Percentiles rank a stretch among this genome's conserved stretches.
Conservation (phyloP, 2,888 invertebrate genomes). For the Leucania comma region DNA sequence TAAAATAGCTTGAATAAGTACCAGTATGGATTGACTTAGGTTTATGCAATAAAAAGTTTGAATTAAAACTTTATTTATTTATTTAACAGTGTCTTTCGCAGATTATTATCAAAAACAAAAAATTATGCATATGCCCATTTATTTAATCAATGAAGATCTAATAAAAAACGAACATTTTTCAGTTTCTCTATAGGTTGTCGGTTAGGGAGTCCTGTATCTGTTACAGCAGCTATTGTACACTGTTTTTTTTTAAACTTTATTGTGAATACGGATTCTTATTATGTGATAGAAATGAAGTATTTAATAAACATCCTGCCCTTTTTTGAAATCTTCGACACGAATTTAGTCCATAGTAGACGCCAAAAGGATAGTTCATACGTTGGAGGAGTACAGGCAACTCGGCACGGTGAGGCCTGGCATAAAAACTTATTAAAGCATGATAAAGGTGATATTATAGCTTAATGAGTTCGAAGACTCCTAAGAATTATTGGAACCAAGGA, state of each 20-base stretch:
- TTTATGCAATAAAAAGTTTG: conserved; percentile 54
- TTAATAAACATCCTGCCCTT: neutral
- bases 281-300: no score
- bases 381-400: no score
- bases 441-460: no score
- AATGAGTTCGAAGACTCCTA: neutral
- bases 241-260: no score
- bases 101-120: no score
- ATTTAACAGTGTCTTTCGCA: neutral
- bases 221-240: no score
- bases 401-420: neutral
- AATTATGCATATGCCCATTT: no score
- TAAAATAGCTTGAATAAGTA: conserved; percentile 40
- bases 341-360: neutral
- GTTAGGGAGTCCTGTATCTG: no score
- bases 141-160: no score
- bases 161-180: no score
- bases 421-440: neutral
- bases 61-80: conserved; percentile 30
- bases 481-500: neutral
- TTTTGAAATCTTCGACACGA: neutral
- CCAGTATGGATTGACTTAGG: conserved; percentile 50
- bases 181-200: no score
- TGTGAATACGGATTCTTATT: no score
- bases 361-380: neutral